Evolutionary conservation across 2,888 invertebrate genomes (phyloP).

Genomic region (Plutella xylostella): DNA sequence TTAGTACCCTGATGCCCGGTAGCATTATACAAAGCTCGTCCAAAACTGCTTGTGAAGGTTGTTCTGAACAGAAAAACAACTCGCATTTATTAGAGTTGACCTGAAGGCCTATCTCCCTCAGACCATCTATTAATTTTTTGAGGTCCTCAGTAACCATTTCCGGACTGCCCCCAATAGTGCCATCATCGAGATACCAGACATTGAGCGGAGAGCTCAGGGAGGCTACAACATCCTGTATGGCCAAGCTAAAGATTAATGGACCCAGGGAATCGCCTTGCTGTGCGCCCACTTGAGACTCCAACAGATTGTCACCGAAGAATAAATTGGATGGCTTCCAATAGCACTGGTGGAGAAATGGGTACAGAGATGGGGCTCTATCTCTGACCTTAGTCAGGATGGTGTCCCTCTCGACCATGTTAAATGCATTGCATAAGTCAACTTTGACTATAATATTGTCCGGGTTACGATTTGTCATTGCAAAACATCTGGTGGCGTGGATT

Average conservation of each 20-base stretch:
- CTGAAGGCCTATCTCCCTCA: background rate
- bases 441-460: background rate
- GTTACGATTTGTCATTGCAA: background rate
- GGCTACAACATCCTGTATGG: background rate
- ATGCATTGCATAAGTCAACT: background rate
- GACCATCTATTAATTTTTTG: background rate
- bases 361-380: background rate
- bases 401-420: background rate
- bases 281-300: background rate
- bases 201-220: background rate
- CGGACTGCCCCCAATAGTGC: background rate
- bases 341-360: background rate
- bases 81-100: background rate
- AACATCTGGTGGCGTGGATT: background rate
- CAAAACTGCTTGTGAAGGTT: no score
- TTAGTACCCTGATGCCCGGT: no score
- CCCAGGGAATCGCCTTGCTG: background rate
- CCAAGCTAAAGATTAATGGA: background rate
- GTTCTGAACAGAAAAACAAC: background rate
- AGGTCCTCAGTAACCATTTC: background rate
- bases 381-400: background rate
- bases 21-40: no score
- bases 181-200: conserved; percentile 2
- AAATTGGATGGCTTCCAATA: background rate
- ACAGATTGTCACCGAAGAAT: background rate